phyloP scores from a whole-genome alignment of 2,797 vertebrate species.

The Acanthurus lineatus region DNA sequence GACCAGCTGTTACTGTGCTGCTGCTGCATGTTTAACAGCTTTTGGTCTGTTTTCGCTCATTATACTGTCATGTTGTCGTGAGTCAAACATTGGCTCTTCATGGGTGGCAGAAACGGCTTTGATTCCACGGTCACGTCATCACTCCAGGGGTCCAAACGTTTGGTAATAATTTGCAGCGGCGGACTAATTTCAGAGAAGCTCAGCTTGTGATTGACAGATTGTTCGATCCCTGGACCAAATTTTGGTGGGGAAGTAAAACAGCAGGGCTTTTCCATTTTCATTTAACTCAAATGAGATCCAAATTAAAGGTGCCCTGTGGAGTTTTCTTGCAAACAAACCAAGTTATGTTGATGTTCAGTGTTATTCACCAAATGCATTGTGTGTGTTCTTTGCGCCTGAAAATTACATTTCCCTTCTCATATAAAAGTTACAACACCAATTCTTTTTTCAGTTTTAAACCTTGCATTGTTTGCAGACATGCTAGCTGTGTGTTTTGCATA shows the following conservation, averaged over 20 bases:
- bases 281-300: slow-evolving; percentile 1
- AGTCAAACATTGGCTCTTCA: background rate
- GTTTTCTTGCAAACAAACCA: background rate
- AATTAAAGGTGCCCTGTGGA: slow-evolving; percentile 4
- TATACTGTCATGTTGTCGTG: background rate
- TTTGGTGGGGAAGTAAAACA: background rate
- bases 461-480: background rate
- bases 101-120: slow-evolving; percentile 7
- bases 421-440: slow-evolving; percentile 4
- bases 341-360: background rate
- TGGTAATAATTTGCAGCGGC: slow-evolving; percentile 3
- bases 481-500: background rate
- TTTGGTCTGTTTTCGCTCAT: background rate
- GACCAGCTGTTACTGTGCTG: slow-evolving; percentile 2
- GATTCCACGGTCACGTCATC: background rate
- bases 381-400: slow-evolving; percentile 9
- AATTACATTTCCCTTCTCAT: slow-evolving; percentile 15
- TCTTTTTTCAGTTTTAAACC: background rate
- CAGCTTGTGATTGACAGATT: no score
- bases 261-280: background rate
- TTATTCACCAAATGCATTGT: background rate
- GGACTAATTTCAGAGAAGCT: background rate
- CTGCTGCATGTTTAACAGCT: slow-evolving; percentile 2
- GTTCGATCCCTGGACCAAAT: background rate
- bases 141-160: background rate